Percentiles rank a stretch among this genome's conserved stretches.
phyloP scores from a whole-genome alignment of 2,888 invertebrate genomes.

The Cephus spinipes region DNA sequence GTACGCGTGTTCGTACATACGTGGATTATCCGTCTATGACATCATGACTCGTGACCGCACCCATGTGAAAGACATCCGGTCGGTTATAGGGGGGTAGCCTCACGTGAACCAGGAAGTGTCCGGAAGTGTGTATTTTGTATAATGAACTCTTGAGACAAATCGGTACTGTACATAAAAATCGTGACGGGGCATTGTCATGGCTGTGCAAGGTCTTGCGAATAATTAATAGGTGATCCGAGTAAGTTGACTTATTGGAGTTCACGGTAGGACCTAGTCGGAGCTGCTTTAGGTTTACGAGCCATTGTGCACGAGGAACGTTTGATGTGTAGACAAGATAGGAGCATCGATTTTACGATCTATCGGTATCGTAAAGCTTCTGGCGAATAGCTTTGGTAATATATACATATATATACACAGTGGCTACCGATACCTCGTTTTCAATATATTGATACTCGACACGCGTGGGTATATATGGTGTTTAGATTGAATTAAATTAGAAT shows the following conservation, averaged over 20 bases:
- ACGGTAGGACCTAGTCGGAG: not conserved
- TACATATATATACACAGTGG: not conserved
- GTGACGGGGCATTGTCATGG: conserved; percentile 6
- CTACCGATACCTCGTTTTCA: not conserved
- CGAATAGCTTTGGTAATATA: not conserved
- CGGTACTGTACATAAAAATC: conserved; percentile 16
- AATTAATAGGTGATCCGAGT: conserved; percentile 35
- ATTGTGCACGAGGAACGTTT: not conserved
- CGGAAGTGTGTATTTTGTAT: conserved; percentile 11
- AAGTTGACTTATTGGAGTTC: conserved; percentile 3
- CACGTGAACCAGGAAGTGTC: not conserved
- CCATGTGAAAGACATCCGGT: conserved; percentile 21
- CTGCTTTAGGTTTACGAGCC: not conserved
- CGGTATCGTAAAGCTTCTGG: not conserved
- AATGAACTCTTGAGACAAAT: not conserved
- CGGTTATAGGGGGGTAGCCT: conserved; percentile 1
- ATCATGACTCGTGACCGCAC: conserved; percentile 27
- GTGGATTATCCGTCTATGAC: conserved; percentile 26
- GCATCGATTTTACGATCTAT: conserved; percentile 2
- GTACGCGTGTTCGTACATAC: not conserved
- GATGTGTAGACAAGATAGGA: conserved; percentile 16
- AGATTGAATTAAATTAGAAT: not conserved
- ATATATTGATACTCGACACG: not conserved
- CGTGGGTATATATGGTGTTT: not conserved
- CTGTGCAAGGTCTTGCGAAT: conserved; percentile 36